Evolutionary conservation across 2,888 invertebrate genomes (phyloP), one percentile per base, ranked within the genome.

Genomic region (Hypomecis atomaria): DNA sequence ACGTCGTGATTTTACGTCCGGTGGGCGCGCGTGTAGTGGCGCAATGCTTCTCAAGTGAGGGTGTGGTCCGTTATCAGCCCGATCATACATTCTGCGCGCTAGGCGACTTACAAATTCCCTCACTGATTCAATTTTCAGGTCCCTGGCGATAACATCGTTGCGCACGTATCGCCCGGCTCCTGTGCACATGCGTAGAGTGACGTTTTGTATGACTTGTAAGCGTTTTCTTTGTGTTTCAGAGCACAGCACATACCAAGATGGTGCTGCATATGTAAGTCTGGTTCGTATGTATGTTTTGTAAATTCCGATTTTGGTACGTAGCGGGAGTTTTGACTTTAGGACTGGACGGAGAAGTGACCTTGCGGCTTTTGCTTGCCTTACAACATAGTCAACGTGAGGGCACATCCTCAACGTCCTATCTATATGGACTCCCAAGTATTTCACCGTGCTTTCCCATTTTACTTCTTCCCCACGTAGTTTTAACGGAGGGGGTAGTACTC

Each of bases 131-230:
- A 58, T 23, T 4, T 47, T 38, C 4, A 64, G 53, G 55, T 63
- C 63, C 45, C 58, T 54, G 13, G 52, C 55, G 44, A 63, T 50
- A 1, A 50, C 45, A 9, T 37, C 9, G 38, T 57, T 52, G 33
- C 57, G 49, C n/a, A 60, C 42, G 43, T 43, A 65, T 13, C 53
- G 55, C 34, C 56, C 52, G n/a, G 53, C 53, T 1, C 13, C 33
- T 0, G 10, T 50, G 50, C 54, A 34, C 0, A 11, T 33, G 5
- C 66, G 56, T 11, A 59, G 42, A 2, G 59, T 48, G 23, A 23
- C 23, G 23, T 23, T 23, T 48, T 48, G 33, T 33, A 48, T 7
- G 47, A 48, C 47, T 33, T 48, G 33, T 10, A 48, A 2, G 8
- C 33, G 40, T 8, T 33, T 48, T 33, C 47, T 48, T 10, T 40